Conservation (phyloP, 2,113 vertebrate species). For the Leucoraja erinaceus region DNA sequence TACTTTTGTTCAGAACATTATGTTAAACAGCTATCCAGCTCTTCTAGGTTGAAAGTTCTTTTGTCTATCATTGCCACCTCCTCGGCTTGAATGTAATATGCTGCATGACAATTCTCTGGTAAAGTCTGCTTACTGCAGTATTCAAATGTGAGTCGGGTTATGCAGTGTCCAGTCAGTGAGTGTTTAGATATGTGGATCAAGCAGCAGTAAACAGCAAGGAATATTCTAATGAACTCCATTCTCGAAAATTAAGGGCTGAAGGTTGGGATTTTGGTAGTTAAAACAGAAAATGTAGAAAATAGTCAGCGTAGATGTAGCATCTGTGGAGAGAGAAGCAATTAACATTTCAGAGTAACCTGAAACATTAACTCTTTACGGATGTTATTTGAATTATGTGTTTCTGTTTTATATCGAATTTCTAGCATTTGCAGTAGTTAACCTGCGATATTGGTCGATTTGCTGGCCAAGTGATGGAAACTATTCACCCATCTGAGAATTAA, state of each 20-base stretch:
- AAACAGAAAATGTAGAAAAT: too few species aligned
- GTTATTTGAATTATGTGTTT: too few species aligned
- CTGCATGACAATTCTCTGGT: background rate
- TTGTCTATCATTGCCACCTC: background rate
- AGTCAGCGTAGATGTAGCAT: too few species aligned
- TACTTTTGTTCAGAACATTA: constrained; percentile 55
- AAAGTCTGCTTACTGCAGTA: background rate
- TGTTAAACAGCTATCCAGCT: constrained; percentile 41
- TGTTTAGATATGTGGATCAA: background rate
- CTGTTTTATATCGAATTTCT: too few species aligned
- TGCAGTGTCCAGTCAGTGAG: background rate
- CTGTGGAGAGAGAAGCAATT: too few species aligned
- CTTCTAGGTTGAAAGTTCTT: constrained; percentile 1
- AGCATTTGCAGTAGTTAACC: too few species aligned
- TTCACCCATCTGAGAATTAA: background rate
- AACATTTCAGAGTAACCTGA: too few species aligned
- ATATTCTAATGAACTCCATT: background rate
- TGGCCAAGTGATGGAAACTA: background rate
- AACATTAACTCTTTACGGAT: too few species aligned
- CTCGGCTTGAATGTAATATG: background rate
- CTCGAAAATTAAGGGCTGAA: background rate
- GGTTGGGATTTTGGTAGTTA: background rate
- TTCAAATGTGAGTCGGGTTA: background rate
- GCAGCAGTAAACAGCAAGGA: background rate
- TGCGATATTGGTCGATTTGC: background rate